Conservation (phyloP, 1,140 invertebrate genomes). For the Chironomus striatipennis region DNA sequence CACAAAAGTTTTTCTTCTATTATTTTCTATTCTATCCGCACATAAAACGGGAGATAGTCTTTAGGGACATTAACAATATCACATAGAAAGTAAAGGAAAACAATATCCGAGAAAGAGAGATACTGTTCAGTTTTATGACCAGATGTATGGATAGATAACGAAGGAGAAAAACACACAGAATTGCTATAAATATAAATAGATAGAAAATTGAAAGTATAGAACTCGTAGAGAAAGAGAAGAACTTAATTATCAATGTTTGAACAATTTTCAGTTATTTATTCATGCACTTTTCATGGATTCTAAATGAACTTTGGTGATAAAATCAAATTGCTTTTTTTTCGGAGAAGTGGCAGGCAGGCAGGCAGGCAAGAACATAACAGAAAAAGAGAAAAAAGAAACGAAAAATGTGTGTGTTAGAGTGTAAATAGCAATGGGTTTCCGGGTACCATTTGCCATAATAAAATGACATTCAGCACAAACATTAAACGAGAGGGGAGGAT, state of each 20-base stretch:
- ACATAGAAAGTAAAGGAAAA: background rate
- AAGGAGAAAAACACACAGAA: too few species aligned
- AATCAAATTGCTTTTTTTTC: background rate
- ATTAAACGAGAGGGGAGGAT: too few species aligned
- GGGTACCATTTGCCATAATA: too few species aligned
- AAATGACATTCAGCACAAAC: too few species aligned
- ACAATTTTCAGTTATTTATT: constrained; percentile 9
- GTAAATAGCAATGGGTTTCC: too few species aligned
- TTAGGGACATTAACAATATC: constrained; percentile 10
- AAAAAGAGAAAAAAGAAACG: too few species aligned
- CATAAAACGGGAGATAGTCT: background rate
- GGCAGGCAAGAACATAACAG: too few species aligned
- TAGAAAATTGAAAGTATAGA: background rate
- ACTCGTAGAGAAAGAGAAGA: background rate
- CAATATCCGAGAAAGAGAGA: background rate
- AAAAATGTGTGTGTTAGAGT: too few species aligned
- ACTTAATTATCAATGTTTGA: constrained; percentile 14
- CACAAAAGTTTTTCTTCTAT: too few species aligned
- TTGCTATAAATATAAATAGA: background rate
- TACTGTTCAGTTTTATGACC: too few species aligned
- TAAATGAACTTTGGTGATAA: constrained; percentile 9
- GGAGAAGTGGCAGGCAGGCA: background rate
- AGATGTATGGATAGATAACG: too few species aligned
- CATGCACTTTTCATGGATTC: background rate
- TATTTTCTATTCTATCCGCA: too few species aligned